Base-by-base conservation (phyloP, 2,113 vertebrate genomes). In the Vombatus ursinus region DNA sequence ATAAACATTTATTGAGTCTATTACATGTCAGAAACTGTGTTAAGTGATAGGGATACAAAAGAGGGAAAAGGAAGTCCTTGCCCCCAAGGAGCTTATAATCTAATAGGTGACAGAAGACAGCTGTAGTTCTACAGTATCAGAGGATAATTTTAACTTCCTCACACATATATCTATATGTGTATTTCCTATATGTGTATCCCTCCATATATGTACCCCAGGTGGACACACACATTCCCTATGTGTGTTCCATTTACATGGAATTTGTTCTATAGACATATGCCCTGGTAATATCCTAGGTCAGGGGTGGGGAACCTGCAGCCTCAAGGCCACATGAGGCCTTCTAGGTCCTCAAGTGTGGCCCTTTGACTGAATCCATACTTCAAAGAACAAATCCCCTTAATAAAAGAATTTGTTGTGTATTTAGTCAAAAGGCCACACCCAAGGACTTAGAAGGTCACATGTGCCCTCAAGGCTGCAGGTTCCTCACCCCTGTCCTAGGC, bases 1-100 rank as follows among this genome's bases (percentile, higher is more conserved):
- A 57, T 49, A 89, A 94, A 44, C 90, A 92, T 49, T 44, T 95
- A 53, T 95, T 91, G 90, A 7, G 49, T 28, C 37, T 92, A 9
- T 44, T 12, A 22, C 28, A 0, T 50, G 49, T 3, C 19, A 51
- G 84, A 31, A 3, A 24, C 0, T 93, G 92, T 25, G 92, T 25
- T 92, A 68, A 89, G 50, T 24, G 48, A 51, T 93, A 61, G 57
- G 28, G 28, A 37, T 31, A 31, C 28, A 10, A 61, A 61, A 61
- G 28, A 61, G 28, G 57, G 57, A 61, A 61, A 57, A 61, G 57
- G 28, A 61, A 61, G 10, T 31, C 11, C 57, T 61, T 37, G 57
- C 3, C 57, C 57, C 11, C 3, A 44, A 44, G 68, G 31, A n/a
- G 61, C 61, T 77, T 77, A n/a, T 77, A n/a, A n/a, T 68, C 12